A percentile compares a stretch with the other conserved stretches of the same genome.
Evolutionary conservation across 1,140 invertebrate genomes (phyloP).

Genomic region (Nixonia krombeini): DNA sequence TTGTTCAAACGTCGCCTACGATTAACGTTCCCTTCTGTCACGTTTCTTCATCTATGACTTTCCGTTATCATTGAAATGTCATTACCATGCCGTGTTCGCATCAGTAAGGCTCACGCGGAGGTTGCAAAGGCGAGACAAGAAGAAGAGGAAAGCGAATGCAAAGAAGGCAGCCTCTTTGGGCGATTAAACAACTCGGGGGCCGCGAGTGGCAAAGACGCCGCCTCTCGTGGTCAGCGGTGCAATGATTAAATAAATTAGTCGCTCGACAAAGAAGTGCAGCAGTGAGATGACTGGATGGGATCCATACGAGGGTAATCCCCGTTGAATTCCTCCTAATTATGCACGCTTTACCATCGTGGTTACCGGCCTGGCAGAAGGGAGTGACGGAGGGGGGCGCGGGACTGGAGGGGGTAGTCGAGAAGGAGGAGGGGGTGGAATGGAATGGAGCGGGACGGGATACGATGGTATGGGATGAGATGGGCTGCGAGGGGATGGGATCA

Average conservation of each 20-base stretch:
- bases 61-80: conserved; percentile 27
- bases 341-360: conserved; percentile 67
- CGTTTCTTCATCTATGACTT: background rate
- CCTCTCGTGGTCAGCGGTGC: conserved; percentile 53
- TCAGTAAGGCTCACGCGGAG: background rate
- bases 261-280: conserved; percentile 66
- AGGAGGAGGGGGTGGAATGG: background rate
- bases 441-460: background rate
- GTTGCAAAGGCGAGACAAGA: background rate
- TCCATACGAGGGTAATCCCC: conserved; percentile 66
- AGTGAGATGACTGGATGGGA: conserved; percentile 65
- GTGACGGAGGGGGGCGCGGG: no score
- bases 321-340: conserved; percentile 71
- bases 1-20: no score
- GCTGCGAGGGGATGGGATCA: conserved; percentile 23
- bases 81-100: conserved; percentile 7
- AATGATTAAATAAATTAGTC: conserved; percentile 70
- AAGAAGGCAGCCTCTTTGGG: conserved; percentile 53
- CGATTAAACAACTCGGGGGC: conserved; percentile 58
- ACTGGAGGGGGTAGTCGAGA: background rate
- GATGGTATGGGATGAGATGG: background rate
- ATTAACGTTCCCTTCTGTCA: background rate
- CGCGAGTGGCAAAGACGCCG: conserved; percentile 59
- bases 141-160: conserved; percentile 14
- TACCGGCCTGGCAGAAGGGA: conserved; percentile 44